phyloP scores from a whole-genome alignment of 2,113 vertebrate genomes.

The Dipodomys ordii region DNA sequence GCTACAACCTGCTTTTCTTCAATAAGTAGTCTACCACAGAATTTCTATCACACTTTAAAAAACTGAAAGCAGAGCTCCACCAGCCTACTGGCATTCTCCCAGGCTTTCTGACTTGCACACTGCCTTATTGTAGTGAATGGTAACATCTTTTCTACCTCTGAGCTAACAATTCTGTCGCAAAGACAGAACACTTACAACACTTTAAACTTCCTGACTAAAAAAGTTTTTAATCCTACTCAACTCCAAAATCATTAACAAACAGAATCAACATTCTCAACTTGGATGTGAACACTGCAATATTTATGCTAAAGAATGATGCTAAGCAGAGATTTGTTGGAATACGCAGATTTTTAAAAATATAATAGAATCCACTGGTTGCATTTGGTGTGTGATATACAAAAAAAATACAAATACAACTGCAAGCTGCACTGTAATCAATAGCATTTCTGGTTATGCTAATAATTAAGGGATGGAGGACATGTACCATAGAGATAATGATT shows the following conservation, averaged over 20 bases:
- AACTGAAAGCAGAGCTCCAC: not conserved
- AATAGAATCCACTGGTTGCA: not conserved
- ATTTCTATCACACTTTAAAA: not conserved
- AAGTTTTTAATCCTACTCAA: not conserved
- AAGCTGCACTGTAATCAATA: not conserved
- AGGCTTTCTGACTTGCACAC: not conserved
- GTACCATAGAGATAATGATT: not conserved
- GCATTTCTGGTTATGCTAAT: not conserved
- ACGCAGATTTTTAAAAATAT: not conserved
- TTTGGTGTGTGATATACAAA: not conserved
- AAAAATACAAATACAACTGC: not conserved
- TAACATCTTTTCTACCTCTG: not conserved
- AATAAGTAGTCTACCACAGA: not conserved
- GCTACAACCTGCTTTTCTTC: not conserved
- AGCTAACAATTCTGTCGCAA: not conserved
- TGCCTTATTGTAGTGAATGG: not conserved
- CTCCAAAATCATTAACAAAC: not conserved
- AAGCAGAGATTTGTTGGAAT: not conserved
- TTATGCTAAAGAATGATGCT: not conserved
- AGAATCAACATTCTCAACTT: slow-evolving; percentile 10
- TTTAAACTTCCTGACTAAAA: not conserved
- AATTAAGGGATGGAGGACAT: not conserved
- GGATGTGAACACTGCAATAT: not conserved
- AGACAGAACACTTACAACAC: not conserved
- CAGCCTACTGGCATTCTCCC: not conserved